Evolutionary conservation across 2,888 invertebrate genomes (phyloP), one percentile per base, ranked within the genome.

Genomic region (Hydrotaea cyrtoneurina): DNA sequence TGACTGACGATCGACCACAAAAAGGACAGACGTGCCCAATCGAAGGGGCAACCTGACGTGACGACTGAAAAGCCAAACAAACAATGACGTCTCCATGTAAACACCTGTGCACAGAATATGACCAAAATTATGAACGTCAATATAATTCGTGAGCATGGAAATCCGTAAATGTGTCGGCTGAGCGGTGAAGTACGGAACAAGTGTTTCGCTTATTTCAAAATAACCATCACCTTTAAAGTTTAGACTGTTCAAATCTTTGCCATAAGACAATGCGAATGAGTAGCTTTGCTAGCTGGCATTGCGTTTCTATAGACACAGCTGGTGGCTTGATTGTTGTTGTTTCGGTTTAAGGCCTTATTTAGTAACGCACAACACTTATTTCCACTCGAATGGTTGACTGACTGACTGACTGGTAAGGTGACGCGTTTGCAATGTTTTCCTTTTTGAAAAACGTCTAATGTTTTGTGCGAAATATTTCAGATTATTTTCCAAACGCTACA

Each of bases 181-280:
- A 31, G 53, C 3, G 19, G 19, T 2, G n/a, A 53, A 53, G n/a
- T 13, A 19, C 2, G 46, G 17, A 53, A 19, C 53, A 53, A 53
- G 53, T 53, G 53, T 19, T 53, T 53, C n/a, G n/a, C n/a, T 19
- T n/a, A 53, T 53, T 53, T 53, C n/a, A 13, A 15, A 53, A 53
- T 53, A 55, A 21, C 55, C 39, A 66, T 66, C 17, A 66, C 39
- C 66, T 66, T 66, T 43, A 36, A 66, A 19, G 11, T 17, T 66
- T 17, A 1, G 66, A 31, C 19, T 66, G 26, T 36, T 31, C 17
- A 31, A 31, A 31, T 10, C 39, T 39, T 10, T 8, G 1, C 39
- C 39, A 8, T 39, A 31, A 31, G 31, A 31, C 39, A 13, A 39
- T 13, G 39, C 39, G 39, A 39, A 39, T 10, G 39, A 10, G 13